These are phyloP conservation scores for Philantomba maxwellii DNA, from an alignment of 2,113 vertebrate species.

Conservation along the genomic window DNA sequence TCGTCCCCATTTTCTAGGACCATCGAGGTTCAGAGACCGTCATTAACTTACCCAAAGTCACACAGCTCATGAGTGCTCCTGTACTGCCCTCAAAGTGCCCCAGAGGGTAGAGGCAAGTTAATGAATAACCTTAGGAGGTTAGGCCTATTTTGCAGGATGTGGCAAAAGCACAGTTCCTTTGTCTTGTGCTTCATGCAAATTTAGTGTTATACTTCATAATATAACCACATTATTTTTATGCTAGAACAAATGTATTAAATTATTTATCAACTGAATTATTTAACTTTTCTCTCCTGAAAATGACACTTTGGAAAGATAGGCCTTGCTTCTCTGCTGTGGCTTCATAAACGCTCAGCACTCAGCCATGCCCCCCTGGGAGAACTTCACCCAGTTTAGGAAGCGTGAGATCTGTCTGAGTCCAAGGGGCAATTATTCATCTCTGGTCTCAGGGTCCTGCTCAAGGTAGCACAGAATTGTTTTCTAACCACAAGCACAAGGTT, in stretches of 20 bases:
- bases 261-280: constrained; percentile 56
- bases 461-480: background rate
- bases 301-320: constrained; percentile 16
- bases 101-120: background rate
- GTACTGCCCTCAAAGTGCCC: background rate
- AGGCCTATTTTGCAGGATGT: background rate
- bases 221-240: constrained; percentile 35
- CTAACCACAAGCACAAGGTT: background rate
- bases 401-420: background rate
- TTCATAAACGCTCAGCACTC: background rate
- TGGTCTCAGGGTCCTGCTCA: background rate
- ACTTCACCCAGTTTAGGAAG: background rate
- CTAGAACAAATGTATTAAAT: constrained; percentile 32
- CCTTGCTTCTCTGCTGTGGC: background rate
- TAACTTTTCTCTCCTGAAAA: constrained; percentile 17
- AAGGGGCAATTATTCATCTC: background rate
- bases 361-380: background rate
- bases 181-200: background rate
- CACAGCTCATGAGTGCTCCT: background rate
- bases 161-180: background rate
- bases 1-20: background rate
- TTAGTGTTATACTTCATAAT: background rate
- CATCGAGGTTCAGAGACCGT: background rate
- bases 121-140: background rate
- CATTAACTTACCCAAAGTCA: background rate